phyloP scores from a whole-genome alignment of 2,113 vertebrate genomes.

The Actenoides hombroni region DNA sequence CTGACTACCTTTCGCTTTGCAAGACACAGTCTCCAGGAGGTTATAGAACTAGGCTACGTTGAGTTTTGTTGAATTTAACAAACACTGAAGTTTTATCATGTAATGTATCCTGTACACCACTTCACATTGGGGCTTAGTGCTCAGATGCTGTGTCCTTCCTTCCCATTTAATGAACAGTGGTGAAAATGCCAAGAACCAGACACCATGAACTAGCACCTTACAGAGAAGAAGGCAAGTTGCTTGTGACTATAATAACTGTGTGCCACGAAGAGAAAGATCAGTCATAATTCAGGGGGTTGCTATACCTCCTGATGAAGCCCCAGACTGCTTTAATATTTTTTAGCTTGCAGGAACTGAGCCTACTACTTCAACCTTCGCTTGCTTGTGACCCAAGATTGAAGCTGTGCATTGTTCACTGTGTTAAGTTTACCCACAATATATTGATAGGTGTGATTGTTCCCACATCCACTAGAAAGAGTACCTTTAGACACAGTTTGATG shows the following conservation, averaged over 20 bases:
- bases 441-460: fast-evolving
- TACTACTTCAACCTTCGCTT: not conserved
- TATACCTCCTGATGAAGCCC: not conserved
- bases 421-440: not conserved
- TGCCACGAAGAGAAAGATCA: not conserved
- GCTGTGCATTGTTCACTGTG: not conserved
- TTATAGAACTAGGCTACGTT: not conserved
- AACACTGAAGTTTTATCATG: not conserved
- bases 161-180: not conserved
- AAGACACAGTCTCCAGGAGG: not conserved
- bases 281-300: not conserved
- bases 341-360: not conserved
- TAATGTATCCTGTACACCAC: not conserved
- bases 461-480: not conserved
- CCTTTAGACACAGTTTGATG: fast-evolving
- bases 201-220: not conserved
- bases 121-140: fast-evolving
- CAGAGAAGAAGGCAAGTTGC: not conserved
- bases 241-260: not conserved
- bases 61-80: not conserved
- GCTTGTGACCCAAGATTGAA: not conserved
- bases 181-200: not conserved
- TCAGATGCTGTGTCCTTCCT: not conserved
- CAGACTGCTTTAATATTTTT: not conserved
- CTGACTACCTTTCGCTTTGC: not conserved